Evolutionary conservation across 2,113 vertebrate species (phyloP).

Genomic region (Australoheros scitulus): DNA sequence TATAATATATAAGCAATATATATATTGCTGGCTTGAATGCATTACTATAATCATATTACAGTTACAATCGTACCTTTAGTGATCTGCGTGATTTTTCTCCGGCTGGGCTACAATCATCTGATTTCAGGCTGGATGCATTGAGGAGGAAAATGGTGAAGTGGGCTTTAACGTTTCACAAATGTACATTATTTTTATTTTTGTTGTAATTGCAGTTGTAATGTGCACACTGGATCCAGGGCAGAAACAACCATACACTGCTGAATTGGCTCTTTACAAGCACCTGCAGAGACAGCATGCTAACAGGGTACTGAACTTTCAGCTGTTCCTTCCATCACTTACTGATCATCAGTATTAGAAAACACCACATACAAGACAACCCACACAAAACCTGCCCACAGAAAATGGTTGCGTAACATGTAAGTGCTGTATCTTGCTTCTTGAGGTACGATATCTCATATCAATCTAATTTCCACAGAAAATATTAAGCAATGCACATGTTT

Average conservation of each 20-base stretch:
- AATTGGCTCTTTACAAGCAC: rapidly evolving
- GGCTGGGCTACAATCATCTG: too few species aligned
- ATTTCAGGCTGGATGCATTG: too few species aligned
- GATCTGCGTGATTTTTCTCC: too few species aligned
- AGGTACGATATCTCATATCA: rapidly evolving
- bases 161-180: neutral
- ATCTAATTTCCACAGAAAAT: conserved; percentile 34
- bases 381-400: neutral
- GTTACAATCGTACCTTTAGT: too few species aligned
- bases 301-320: neutral
- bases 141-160: neutral
- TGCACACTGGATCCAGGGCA: neutral
- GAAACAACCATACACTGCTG: neutral
- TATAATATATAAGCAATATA: too few species aligned
- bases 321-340: too few species aligned
- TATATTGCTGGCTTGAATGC: too few species aligned
- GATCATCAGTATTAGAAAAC: neutral
- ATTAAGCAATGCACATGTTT: neutral
- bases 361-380: too few species aligned
- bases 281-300: too few species aligned
- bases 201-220: neutral
- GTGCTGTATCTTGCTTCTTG: neutral
- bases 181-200: neutral
- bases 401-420: neutral
- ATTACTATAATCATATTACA: too few species aligned